These are phyloP conservation scores for Cossypha polioptera DNA, from an alignment of 2,797 vertebrate genomes.

Conservation along the genomic window DNA sequence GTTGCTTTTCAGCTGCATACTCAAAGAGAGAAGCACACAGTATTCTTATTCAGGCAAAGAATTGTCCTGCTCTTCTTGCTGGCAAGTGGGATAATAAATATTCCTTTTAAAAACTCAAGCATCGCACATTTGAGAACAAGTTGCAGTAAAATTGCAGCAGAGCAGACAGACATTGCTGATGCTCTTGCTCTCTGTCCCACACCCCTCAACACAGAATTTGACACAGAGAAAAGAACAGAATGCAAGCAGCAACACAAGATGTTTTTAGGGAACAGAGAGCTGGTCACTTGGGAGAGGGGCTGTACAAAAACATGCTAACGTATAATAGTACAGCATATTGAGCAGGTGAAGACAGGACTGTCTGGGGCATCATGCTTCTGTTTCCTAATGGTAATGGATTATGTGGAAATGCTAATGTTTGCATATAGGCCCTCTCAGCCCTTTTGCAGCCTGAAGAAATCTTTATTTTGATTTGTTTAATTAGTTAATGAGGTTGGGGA, in stretches of 20 bases:
- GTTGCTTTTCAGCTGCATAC: not conserved
- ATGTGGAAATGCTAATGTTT: constrained; percentile 34
- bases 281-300: not conserved
- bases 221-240: not conserved
- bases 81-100: not conserved
- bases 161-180: not conserved
- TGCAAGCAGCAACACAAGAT: not conserved
- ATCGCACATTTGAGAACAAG: not conserved
- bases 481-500: constrained; percentile 61
- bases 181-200: not conserved
- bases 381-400: constrained; percentile 12
- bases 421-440: constrained; percentile 24
- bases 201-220: not conserved
- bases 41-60: not conserved
- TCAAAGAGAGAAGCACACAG: not conserved
- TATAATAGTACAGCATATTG: not conserved
- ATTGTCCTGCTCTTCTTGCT: not conserved
- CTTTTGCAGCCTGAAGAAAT: constrained; percentile 40
- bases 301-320: not conserved
- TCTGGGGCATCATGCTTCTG: not conserved
- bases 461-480: constrained; percentile 66
- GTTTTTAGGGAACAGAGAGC: not conserved
- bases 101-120: not conserved
- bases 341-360: not conserved
- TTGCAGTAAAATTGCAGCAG: not conserved